Evolutionary conservation across 2,888 invertebrate species (phyloP).

Genomic region (Teinopalpus imperialis): DNA sequence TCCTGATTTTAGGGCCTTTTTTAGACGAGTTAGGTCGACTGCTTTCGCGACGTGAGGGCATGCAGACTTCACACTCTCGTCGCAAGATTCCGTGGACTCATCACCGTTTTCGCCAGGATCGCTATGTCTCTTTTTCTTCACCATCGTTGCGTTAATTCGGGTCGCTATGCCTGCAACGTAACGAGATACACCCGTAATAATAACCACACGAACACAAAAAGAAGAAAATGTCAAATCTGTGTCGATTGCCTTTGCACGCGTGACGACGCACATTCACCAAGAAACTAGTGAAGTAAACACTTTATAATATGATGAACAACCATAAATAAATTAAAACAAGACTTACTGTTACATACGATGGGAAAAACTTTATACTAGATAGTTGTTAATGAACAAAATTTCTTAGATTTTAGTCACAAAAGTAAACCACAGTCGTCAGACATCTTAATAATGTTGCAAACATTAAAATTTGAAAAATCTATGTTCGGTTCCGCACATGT

Average conservation of each 20-base stretch:
- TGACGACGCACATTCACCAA: conserved; percentile 76
- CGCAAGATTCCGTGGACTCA: conserved; percentile 87
- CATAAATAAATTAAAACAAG: conserved; percentile 40
- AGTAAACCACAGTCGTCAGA: conserved; percentile 68
- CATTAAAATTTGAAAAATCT: conserved; percentile 38
- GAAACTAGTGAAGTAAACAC: conserved; percentile 37
- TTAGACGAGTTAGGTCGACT: conserved; percentile 83
- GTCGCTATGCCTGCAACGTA: conserved; percentile 72
- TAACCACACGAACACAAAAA: conserved; percentile 75
- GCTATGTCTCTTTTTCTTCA: conserved; percentile 87
- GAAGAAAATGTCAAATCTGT: conserved; percentile 79
- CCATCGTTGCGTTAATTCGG: conserved; percentile 79
- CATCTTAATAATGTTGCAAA: conserved; percentile 69
- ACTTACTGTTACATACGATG: conserved; percentile 72
- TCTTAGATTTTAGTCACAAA: conserved; percentile 64
- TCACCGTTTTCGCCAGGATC: conserved; percentile 84
- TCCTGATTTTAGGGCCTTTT: conserved; percentile 77
- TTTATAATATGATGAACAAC: conserved; percentile 33
- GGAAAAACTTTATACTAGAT: conserved; percentile 43
- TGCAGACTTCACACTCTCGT: conserved; percentile 83
- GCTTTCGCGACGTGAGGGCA: conserved; percentile 87
- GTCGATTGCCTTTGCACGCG: conserved; percentile 80
- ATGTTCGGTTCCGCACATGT: conserved; percentile 20
- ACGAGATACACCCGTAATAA: conserved; percentile 78
- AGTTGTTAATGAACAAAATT: conserved; percentile 46